Evolutionary conservation across 2,113 vertebrate genomes (phyloP).

Genomic region (Datnioides undecimradiatus): DNA sequence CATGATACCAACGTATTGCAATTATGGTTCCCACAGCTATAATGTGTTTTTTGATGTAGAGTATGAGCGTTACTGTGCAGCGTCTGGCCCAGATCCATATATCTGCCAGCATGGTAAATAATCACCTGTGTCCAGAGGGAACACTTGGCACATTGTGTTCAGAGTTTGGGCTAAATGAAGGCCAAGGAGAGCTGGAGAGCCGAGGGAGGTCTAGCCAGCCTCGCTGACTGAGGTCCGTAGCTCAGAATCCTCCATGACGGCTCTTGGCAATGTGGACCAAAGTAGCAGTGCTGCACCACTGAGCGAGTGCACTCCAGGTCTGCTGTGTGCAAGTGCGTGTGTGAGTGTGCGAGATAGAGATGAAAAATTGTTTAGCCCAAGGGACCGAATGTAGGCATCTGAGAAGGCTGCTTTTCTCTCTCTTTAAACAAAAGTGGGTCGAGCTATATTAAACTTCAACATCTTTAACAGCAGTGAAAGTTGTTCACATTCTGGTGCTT

Average conservation of each 20-base stretch:
- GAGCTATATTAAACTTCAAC: slow-evolving; percentile 66
- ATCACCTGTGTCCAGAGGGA: slow-evolving; percentile 56
- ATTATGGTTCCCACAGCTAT: slow-evolving; percentile 13
- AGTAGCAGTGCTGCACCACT: slow-evolving; percentile 42
- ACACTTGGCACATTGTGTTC: slow-evolving; percentile 53
- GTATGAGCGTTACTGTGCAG: slow-evolving; percentile 29
- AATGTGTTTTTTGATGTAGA: slow-evolving; percentile 35
- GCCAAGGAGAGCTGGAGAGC: slow-evolving; percentile 32
- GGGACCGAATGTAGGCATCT: slow-evolving; percentile 55
- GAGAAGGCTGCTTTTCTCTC: slow-evolving; percentile 55
- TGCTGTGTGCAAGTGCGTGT: slow-evolving; percentile 24
- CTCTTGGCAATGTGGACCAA: slow-evolving; percentile 54
- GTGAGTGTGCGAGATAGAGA: slow-evolving; percentile 33
- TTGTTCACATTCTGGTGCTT: slow-evolving; percentile 26
- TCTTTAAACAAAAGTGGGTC: slow-evolving; percentile 75
- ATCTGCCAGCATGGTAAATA: slow-evolving; percentile 54
- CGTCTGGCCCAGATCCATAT: slow-evolving; percentile 49
- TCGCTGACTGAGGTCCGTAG: slow-evolving; percentile 35
- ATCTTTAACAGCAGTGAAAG: slow-evolving; percentile 43
- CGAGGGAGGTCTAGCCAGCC: slow-evolving; percentile 29
- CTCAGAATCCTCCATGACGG: slow-evolving; percentile 38
- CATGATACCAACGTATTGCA: slow-evolving; percentile 5
- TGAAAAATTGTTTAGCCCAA: slow-evolving; percentile 48
- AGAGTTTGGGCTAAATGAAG: slow-evolving; percentile 64
- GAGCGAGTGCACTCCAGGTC: slow-evolving; percentile 48